Percentiles rank a stretch among this genome's conserved stretches.
Evolutionary conservation across 2,888 invertebrate species (phyloP).

Genomic region (Malthinus flaveolus): DNA sequence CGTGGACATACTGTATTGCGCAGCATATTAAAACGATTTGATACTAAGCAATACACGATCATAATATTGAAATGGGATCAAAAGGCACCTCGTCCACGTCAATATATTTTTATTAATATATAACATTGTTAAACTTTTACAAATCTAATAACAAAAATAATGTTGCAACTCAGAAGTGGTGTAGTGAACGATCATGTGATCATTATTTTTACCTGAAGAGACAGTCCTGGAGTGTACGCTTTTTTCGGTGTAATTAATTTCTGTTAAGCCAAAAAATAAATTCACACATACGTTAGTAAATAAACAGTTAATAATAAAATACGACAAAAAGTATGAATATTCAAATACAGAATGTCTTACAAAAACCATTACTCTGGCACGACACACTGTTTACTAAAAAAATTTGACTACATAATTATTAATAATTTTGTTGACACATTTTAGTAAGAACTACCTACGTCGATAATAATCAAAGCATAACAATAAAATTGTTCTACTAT

Average conservation of each 20-base stretch:
- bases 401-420: neutral
- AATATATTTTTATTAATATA: neutral
- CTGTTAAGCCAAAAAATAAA: slow-evolving; percentile 40
- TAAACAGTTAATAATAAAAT: neutral
- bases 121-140: slow-evolving; percentile 8
- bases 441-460: too few relatives aligned
- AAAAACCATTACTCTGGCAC: too few relatives aligned
- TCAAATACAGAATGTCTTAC: too few relatives aligned
- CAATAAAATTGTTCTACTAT: neutral
- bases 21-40: too few relatives aligned
- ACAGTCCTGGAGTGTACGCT: slow-evolving; percentile 51
- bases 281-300: neutral
- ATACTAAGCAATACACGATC: too few relatives aligned
- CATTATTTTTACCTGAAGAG: neutral
- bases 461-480: neutral
- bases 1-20: too few relatives aligned
- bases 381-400: too few relatives aligned
- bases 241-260: slow-evolving; percentile 59
- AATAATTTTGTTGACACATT: neutral
- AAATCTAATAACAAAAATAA: slow-evolving; percentile 14
- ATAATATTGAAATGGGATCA: slow-evolving; percentile 1
- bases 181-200: neutral
- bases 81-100: neutral
- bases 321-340: slow-evolving; percentile 2
- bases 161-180: too few relatives aligned